Evolutionary conservation across 1,140 invertebrate genomes (phyloP), one percentile per base, ranked within the genome.

Genomic region (Papilio polytes): DNA sequence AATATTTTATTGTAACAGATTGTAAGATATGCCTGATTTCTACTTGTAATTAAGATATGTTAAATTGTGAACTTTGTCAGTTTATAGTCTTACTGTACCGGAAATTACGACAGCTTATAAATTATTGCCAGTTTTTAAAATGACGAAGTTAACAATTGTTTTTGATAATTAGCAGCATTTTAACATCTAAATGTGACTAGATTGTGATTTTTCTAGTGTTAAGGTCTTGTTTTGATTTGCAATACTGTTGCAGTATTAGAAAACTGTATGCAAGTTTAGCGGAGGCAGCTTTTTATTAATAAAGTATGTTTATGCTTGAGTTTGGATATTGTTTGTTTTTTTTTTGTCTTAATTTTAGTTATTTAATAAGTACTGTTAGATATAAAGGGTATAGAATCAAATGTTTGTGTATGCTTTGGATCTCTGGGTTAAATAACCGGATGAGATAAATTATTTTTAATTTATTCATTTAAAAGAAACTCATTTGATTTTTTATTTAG

Each of bases 281-380:
- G 44, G 20, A 66, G 36, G 20, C 59, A 78, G 36, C 13, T 26
- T 70, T 66, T 66, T 66, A 66, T n/a, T 46, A 66, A 66, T 66
- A 66, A 78, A 66, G 20, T 66, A 66, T 78, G 56, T 78, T 66
- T 66, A 66, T 22, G 36, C 56, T 78, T 78, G 59, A 78, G n/a
- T 78, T 66, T 78, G 56, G 63, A 78, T 20, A 78, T 70, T 66
- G 77, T 78, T 78, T 70, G 26, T 70, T 70, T 70, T 70, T 66
- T 31, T 78, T 78, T 78, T 31, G 22, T 56, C 51, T 78, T 78
- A 44, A 31, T 59, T 59, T 51, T 56, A 78, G 74, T 76, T 78
- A 76, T 53, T 48, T 48, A 22, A 48, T 51, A 46, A 74, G 36
- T n/a, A 44, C 20, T 48, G 41, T 46, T 74, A 48, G 44, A 48